A percentile compares a stretch with the other conserved stretches of the same genome.
Conservation (phyloP, 2,797 vertebrate genomes). For the Thaleichthys pacificus region DNA sequence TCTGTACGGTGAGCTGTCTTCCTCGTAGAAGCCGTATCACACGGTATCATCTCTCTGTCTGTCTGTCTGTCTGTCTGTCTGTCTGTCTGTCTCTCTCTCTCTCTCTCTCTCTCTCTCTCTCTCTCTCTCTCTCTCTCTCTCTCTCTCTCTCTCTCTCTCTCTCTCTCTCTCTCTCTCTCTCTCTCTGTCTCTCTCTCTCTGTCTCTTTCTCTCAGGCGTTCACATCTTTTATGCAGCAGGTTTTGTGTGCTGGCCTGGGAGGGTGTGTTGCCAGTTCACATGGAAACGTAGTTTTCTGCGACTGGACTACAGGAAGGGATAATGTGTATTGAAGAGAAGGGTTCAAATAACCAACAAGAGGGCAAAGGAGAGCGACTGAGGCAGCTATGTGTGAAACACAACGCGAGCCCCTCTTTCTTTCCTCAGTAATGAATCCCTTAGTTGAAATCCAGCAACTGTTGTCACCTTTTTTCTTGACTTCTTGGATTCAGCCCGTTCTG, state of each 20-base stretch:
- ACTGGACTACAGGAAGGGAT: slow-evolving; percentile 54
- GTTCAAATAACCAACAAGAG: slow-evolving; percentile 52
- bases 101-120: neutral
- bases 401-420: slow-evolving; percentile 26
- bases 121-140: neutral
- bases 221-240: slow-evolving; percentile 56
- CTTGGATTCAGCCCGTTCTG: neutral
- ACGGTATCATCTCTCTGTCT: neutral
- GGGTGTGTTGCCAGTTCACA: slow-evolving; percentile 57
- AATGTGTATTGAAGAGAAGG: slow-evolving; percentile 50
- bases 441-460: too few species aligned
- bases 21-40: too few species aligned
- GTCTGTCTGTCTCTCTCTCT: neutral
- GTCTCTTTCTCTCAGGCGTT: neutral
- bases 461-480: slow-evolving; percentile 14
- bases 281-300: slow-evolving; percentile 60
- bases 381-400: slow-evolving; percentile 39
- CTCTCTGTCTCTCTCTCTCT: neutral
- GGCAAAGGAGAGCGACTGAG: slow-evolving; percentile 28
- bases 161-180: neutral
- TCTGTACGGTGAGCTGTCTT: too few species aligned
- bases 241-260: slow-evolving; percentile 55
- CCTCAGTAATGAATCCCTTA: too few species aligned
- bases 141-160: neutral
- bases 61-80: neutral